Evolutionary conservation across 2,888 invertebrate species (phyloP).

Genomic region (Ormia ochracea): DNA sequence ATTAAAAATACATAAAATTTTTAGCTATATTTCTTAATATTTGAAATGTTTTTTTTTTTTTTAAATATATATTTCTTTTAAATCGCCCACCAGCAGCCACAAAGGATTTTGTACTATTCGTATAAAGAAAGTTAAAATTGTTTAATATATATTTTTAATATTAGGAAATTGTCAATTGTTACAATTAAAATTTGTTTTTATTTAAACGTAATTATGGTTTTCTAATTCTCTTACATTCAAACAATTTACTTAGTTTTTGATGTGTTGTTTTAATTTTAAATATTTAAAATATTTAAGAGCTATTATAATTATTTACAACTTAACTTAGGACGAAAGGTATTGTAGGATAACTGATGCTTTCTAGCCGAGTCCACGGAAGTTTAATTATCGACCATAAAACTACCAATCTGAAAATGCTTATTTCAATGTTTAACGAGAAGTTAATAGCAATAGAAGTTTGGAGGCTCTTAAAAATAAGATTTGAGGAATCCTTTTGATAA

Average conservation of each 20-base stretch:
- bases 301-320: constrained; percentile 28
- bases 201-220: background rate
- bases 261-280: constrained; percentile 25
- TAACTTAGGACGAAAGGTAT: constrained; percentile 1
- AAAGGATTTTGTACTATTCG: constrained; percentile 64
- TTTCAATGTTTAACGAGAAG: background rate
- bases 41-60: constrained; percentile 8
- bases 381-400: background rate
- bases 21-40: constrained; percentile 19
- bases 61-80: constrained; percentile 16
- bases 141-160: constrained; percentile 21
- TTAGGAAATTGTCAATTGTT: constrained; percentile 23
- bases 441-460: background rate
- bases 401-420: constrained; percentile 19
- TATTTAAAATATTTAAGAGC: background rate
- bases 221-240: background rate
- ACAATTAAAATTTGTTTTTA: constrained; percentile 18
- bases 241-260: background rate
- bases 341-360: background rate
- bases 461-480: background rate
- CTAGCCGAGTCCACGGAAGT: constrained; percentile 9
- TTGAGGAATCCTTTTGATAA: background rate
- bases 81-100: constrained; percentile 74
- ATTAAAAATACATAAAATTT: background rate
- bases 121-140: constrained; percentile 30